phyloP scores from a whole-genome alignment of 2,113 vertebrate species.

The Dasyornis broadbenti region DNA sequence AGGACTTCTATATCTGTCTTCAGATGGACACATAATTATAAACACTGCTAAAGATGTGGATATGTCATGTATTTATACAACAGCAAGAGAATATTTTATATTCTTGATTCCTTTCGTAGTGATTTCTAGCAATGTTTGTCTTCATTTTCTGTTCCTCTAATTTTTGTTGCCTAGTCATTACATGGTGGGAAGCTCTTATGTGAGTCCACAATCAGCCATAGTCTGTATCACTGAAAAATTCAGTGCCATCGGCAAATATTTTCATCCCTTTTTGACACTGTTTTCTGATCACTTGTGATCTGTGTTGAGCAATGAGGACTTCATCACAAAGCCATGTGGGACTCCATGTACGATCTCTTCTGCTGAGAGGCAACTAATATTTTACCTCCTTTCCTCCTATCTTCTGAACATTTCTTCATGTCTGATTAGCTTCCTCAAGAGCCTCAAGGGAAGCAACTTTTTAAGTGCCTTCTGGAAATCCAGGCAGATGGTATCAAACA shows the following conservation, averaged over 20 bases:
- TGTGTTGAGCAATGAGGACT: background rate
- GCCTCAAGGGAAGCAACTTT: background rate
- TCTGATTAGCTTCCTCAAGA: background rate
- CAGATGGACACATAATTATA: background rate
- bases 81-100: background rate
- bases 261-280: background rate
- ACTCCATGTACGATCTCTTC: background rate
- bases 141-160: background rate
- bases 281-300: background rate
- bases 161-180: background rate
- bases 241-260: background rate
- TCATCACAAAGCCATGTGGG: background rate
- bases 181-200: background rate
- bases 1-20: background rate
- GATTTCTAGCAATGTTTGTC: background rate
- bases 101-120: background rate
- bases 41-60: background rate
- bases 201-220: background rate
- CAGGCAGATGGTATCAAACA: conserved; percentile 2
- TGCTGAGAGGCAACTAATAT: background rate
- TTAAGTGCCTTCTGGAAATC: background rate
- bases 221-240: background rate
- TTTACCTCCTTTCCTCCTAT: background rate
- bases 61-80: background rate
- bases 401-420: background rate